These are phyloP conservation scores for Parasteatoda tepidariorum DNA, from an alignment of 1,140 invertebrate species.

Conservation along the genomic window DNA sequence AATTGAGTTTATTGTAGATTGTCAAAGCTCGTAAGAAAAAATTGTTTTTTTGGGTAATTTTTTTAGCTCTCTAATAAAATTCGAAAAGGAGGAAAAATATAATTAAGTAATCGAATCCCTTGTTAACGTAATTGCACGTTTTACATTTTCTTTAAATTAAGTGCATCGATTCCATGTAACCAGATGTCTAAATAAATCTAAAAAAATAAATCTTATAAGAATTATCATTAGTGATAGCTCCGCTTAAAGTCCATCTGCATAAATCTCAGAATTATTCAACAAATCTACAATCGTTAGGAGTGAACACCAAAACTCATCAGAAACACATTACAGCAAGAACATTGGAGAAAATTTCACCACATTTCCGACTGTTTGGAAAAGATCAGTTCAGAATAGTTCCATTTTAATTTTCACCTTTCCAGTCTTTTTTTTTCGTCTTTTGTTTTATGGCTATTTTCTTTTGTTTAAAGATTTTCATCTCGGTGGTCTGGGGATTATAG, in stretches of 20 bases:
- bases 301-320: conserved; percentile 33
- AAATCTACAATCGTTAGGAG: neutral
- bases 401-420: neutral
- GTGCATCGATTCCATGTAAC: too few relatives aligned
- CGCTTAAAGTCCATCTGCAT: neutral
- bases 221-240: conserved; percentile 13
- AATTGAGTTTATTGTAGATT: too few relatives aligned
- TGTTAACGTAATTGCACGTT: too few relatives aligned
- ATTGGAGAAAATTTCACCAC: neutral
- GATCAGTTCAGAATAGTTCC: neutral
- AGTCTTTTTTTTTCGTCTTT: neutral
- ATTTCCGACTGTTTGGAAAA: neutral
- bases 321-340: conserved; percentile 28
- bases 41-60: too few relatives aligned
- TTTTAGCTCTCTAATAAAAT: too few relatives aligned
- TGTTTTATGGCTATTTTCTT: neutral
- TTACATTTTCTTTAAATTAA: too few relatives aligned
- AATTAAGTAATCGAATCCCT: too few relatives aligned
- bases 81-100: too few relatives aligned
- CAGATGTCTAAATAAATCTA: too few relatives aligned
- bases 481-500: neutral
- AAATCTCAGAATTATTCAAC: neutral
- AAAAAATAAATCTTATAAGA: conserved; percentile 43
- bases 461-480: neutral
- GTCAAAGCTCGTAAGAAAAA: too few relatives aligned